These are phyloP conservation scores for Danaus melanippus DNA, from an alignment of 1,140 invertebrate genomes.

Conservation along the genomic window DNA sequence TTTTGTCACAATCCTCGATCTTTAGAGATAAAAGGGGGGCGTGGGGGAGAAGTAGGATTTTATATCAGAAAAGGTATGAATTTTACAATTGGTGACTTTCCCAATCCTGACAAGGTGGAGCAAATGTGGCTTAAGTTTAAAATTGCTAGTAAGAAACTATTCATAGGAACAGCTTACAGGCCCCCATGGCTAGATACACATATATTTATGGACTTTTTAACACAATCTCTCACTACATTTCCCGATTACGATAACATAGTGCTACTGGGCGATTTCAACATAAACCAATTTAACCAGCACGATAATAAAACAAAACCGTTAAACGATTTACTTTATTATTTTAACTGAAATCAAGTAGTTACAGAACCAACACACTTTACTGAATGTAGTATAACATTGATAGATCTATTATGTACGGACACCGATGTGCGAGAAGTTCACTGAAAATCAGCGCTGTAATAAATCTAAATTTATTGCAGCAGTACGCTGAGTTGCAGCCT, in stretches of 20 bases:
- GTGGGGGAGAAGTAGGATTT: constrained; percentile 10
- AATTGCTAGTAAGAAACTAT: background rate
- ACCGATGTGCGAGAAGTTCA: background rate
- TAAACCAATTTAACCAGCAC: no score
- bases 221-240: no score
- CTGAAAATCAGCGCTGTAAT: no score
- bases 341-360: no score
- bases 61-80: constrained; percentile 10
- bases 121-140: no score
- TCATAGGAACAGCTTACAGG: no score
- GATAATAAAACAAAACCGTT: constrained; percentile 6
- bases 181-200: constrained; percentile 9
- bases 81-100: background rate
- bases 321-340: constrained; percentile 6
- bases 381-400: constrained; percentile 8
- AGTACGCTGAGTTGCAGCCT: no score
- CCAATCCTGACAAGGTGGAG: constrained; percentile 3
- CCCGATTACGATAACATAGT: no score
- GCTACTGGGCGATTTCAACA: no score
- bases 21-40: no score
- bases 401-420: constrained; percentile 14
- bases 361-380: no score
- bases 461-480: no score
- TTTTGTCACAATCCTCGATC: constrained; percentile 4
- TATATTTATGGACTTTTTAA: constrained; percentile 6